Percentiles rank a stretch among this genome's conserved stretches.
These are phyloP conservation scores for Agrochola litura DNA, from an alignment of 2,888 invertebrate species.

Conservation along the genomic window DNA sequence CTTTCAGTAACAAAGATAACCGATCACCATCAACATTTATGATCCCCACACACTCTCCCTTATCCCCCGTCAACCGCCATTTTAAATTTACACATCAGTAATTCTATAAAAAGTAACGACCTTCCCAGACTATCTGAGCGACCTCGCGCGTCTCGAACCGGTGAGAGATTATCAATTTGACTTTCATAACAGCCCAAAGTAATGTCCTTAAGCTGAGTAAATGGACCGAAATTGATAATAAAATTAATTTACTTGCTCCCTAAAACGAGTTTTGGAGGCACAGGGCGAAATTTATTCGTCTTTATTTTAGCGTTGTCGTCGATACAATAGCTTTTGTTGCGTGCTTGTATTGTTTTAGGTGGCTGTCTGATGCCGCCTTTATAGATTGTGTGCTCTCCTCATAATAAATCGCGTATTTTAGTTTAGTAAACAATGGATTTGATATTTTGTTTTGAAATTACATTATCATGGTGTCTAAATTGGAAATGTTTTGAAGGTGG, in stretches of 20 bases:
- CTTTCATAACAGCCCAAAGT: slow-evolving; percentile 69
- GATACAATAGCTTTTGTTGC: slow-evolving; percentile 70
- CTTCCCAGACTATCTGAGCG: slow-evolving; percentile 56
- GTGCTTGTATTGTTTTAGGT: slow-evolving; percentile 63
- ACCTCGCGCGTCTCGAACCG: slow-evolving; percentile 49
- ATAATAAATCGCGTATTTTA: slow-evolving; percentile 58
- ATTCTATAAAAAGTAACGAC: slow-evolving; percentile 65
- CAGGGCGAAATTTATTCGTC: slow-evolving; percentile 63
- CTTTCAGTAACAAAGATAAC: slow-evolving; percentile 55
- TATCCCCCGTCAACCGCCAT: slow-evolving; percentile 21
- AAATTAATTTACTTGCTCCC: slow-evolving; percentile 67
- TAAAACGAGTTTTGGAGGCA: slow-evolving; percentile 61
- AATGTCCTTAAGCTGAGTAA: slow-evolving; percentile 68
- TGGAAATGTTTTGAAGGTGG: background rate
- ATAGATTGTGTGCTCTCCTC: slow-evolving; percentile 60
- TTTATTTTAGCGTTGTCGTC: slow-evolving; percentile 67
- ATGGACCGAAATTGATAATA: slow-evolving; percentile 70
- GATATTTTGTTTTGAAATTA: slow-evolving; percentile 48
- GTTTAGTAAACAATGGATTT: slow-evolving; percentile 46
- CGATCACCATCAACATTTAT: slow-evolving; percentile 57
- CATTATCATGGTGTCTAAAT: slow-evolving; percentile 28
- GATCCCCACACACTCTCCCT: slow-evolving; percentile 35
- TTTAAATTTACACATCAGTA: slow-evolving; percentile 62
- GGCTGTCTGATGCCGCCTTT: slow-evolving; percentile 55
- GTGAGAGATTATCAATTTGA: slow-evolving; percentile 70